Evolutionary conservation across 2,797 vertebrate species (phyloP).

Genomic region (Sternarchorhynchus goeldii): DNA sequence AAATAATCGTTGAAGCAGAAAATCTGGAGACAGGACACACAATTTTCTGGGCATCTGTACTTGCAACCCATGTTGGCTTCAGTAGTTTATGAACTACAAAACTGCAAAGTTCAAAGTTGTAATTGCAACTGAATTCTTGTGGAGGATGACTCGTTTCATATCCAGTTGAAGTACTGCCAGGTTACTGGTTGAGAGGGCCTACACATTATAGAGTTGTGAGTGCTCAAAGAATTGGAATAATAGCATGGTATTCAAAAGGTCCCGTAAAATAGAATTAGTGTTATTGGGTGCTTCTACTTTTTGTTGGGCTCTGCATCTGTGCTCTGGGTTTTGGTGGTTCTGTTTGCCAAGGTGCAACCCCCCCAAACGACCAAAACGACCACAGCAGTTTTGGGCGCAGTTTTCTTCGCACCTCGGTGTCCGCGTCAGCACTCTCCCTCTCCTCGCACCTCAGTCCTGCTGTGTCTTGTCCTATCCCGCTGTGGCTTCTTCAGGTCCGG

Average conservation of each 20-base stretch:
- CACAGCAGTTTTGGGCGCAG: not conserved
- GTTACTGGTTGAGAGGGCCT: too few species aligned
- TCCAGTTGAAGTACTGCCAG: too few species aligned
- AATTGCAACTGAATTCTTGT: too few species aligned
- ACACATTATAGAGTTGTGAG: too few species aligned
- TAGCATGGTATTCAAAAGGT: too few species aligned
- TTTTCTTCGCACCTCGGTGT: not conserved
- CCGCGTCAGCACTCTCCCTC: not conserved
- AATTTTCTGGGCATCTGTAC: too few species aligned
- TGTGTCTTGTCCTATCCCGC: not conserved
- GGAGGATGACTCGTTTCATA: too few species aligned
- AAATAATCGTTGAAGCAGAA: slow-evolving; percentile 3
- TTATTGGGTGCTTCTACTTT: not conserved
- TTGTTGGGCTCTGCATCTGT: not conserved
- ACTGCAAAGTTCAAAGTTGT: too few species aligned
- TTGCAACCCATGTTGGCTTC: too few species aligned
- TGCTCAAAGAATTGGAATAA: too few species aligned
- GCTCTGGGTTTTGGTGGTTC: slow-evolving; percentile 13
- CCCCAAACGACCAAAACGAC: slow-evolving; percentile 26
- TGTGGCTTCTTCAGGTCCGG: too few species aligned
- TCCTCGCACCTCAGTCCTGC: not conserved
- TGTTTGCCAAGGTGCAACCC: slow-evolving; percentile 34
- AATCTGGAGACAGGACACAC: not conserved
- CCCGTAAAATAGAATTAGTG: not conserved
- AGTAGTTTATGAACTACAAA: too few species aligned